A percentile compares a stretch with the other conserved stretches of the same genome.
phyloP scores from a whole-genome alignment of 1,140 invertebrate genomes.

The Penaeus indicus region DNA sequence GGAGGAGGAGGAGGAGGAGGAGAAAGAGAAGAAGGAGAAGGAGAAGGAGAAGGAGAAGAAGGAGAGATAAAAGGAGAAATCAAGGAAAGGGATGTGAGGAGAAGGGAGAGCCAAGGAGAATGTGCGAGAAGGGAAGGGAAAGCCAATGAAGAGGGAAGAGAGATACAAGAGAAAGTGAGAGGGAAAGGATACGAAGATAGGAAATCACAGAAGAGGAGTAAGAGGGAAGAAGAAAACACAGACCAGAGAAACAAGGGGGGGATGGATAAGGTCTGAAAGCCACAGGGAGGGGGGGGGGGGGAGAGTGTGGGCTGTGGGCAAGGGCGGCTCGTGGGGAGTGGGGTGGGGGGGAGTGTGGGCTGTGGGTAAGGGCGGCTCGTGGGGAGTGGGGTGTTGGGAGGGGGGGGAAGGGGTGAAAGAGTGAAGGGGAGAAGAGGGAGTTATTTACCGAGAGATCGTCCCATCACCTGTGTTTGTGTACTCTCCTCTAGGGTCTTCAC shows the following conservation, averaged over 20 bases:
- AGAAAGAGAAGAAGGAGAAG: background rate
- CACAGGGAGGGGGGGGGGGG: background rate
- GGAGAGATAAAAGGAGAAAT: background rate
- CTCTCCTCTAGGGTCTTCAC: no score
- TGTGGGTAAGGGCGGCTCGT: background rate
- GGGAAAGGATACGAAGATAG: background rate
- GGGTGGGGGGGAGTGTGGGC: background rate
- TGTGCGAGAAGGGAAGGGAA: background rate
- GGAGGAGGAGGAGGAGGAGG: background rate
- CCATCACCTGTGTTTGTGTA: no score
- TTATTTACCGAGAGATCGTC: no score
- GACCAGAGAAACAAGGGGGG: background rate
- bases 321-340: background rate
- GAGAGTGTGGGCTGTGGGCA: background rate
- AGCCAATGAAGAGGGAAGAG: background rate
- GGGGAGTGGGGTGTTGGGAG: background rate
- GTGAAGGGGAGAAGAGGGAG: background rate
- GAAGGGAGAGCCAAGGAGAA: background rate
- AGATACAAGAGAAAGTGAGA: background rate
- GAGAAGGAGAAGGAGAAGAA: background rate
- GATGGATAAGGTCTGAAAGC: background rate
- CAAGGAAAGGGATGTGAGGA: background rate
- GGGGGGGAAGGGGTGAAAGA: background rate
- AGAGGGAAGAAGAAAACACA: background rate
- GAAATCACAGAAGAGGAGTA: background rate